phyloP scores from a whole-genome alignment of 2,888 invertebrate species.

The Mimas tiliae region DNA sequence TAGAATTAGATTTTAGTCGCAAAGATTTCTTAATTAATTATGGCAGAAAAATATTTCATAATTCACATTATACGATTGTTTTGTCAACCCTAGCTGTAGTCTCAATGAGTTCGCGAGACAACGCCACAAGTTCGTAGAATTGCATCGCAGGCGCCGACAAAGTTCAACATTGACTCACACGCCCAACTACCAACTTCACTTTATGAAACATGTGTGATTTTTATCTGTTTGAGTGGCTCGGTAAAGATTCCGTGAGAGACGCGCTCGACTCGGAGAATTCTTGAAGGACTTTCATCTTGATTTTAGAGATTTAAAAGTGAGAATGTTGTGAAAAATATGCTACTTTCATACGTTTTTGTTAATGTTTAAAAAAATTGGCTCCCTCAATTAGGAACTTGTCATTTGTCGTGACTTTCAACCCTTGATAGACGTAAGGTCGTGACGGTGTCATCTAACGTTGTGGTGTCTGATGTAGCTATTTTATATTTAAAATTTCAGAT shows the following conservation, averaged over 20 bases:
- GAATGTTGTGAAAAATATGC: constrained; percentile 19
- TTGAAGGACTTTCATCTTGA: constrained; percentile 30
- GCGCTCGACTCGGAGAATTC: constrained; percentile 18
- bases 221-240: constrained; percentile 25
- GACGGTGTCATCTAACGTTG: not conserved
- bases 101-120: constrained; percentile 59
- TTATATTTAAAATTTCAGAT: no score
- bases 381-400: not conserved
- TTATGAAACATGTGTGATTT: constrained; percentile 29
- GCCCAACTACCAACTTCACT: constrained; percentile 24
- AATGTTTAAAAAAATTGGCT: not conserved
- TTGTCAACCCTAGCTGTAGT: constrained; percentile 50
- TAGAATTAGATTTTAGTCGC: not conserved
- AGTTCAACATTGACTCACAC: constrained; percentile 48
- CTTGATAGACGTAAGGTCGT: not conserved
- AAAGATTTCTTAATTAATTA: not conserved
- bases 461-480: not conserved
- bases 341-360: constrained; percentile 4
- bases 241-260: constrained; percentile 10
- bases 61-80: constrained; percentile 3
- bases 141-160: constrained; percentile 54
- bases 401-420: constrained; percentile 3
- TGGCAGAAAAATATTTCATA: not conserved
- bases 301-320: constrained; percentile 27
- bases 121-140: constrained; percentile 51